Percentiles rank a stretch among this genome's conserved stretches.
Evolutionary conservation across 2,113 vertebrate species (phyloP).

Genomic region (Centropus unirufus): DNA sequence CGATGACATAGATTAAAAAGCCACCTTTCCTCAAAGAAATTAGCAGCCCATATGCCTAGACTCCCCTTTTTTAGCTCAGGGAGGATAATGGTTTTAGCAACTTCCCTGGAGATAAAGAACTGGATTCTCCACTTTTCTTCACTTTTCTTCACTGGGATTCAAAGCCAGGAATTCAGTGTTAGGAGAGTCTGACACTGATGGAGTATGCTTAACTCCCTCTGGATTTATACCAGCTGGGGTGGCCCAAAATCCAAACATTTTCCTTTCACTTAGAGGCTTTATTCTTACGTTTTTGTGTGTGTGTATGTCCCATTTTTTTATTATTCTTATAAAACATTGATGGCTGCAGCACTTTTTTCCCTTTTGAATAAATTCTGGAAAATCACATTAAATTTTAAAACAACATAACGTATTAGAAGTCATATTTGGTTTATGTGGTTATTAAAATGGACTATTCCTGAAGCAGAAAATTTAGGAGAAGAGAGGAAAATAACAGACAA

Average conservation of each 20-base stretch:
- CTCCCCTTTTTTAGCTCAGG: neutral
- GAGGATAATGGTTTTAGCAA: neutral
- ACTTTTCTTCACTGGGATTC: neutral
- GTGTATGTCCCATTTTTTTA: neutral
- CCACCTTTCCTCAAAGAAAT: neutral
- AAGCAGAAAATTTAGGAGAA: slow-evolving; percentile 5
- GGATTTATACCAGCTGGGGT: neutral
- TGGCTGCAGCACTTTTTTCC: neutral
- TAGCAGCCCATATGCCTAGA: neutral
- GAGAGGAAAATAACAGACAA: slow-evolving; percentile 19
- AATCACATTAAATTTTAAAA: neutral
- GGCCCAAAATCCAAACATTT: neutral
- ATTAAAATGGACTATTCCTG: neutral
- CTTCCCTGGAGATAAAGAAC: neutral
- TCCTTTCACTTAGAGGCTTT: neutral
- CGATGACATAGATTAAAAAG: neutral
- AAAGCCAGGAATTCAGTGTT: neutral
- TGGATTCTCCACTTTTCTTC: neutral
- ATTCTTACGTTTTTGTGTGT: neutral
- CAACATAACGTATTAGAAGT: neutral
- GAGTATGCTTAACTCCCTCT: neutral
- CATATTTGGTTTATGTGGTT: neutral
- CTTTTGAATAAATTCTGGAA: neutral
- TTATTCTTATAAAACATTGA: neutral
- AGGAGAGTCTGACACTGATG: neutral